Evolutionary conservation across 2,888 invertebrate genomes (phyloP).

Genomic region (Aspidapion aeneum): DNA sequence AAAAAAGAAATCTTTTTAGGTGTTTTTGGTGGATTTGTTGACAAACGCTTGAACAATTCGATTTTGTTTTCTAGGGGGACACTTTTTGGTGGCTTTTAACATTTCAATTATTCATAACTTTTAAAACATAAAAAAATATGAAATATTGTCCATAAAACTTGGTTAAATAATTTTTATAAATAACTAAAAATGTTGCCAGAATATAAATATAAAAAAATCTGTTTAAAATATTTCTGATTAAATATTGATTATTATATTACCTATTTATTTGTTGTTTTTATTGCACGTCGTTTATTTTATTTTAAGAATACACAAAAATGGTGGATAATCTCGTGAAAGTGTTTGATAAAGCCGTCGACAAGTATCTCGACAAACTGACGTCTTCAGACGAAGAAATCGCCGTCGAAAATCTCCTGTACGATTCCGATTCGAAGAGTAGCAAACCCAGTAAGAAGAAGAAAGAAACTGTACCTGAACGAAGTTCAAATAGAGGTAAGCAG

Average conservation of each 20-base stretch:
- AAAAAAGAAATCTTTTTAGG: background rate
- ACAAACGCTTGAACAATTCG: constrained; percentile 5
- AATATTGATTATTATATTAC: too few relatives aligned
- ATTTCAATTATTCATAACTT: too few relatives aligned
- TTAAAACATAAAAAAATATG: too few relatives aligned
- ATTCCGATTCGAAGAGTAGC: constrained; percentile 35
- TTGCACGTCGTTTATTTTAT: too few relatives aligned
- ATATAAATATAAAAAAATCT: too few relatives aligned
- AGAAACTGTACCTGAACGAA: constrained; percentile 8
- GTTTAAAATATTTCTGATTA: too few relatives aligned
- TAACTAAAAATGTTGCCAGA: too few relatives aligned
- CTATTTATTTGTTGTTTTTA: background rate
- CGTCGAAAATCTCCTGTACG: constrained; percentile 59
- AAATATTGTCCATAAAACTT: too few relatives aligned
- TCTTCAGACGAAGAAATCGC: constrained; percentile 77
- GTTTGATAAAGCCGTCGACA: constrained; percentile 77
- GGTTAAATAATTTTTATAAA: too few relatives aligned
- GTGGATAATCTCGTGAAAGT: constrained; percentile 78
- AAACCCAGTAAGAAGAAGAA: constrained; percentile 24
- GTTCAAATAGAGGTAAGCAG: background rate
- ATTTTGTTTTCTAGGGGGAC: too few relatives aligned
- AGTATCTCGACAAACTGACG: constrained; percentile 77
- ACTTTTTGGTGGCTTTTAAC: too few relatives aligned
- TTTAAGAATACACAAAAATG: constrained; percentile 82
- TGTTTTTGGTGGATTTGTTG: background rate